Evolutionary conservation across 2,888 invertebrate genomes (phyloP), one percentile per base, ranked within the genome.

Genomic region (Aporophyla lueneburgensis): DNA sequence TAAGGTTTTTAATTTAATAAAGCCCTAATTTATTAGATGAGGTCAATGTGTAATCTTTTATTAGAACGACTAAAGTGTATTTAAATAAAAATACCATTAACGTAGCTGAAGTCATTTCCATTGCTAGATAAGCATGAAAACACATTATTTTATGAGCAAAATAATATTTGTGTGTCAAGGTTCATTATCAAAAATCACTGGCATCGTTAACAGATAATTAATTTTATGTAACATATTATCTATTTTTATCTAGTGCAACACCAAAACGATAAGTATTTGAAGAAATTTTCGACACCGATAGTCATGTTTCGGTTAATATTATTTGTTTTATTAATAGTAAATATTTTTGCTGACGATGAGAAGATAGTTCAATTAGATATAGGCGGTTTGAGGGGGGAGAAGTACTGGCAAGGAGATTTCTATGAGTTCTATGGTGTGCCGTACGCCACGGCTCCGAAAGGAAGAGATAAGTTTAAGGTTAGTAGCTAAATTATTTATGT

Each of bases 341-440:
- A 70, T 83, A 87, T 90, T 70, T 78, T 85, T 74, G 87, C 85
- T 58, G 89, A 90, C 12, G 88, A 91, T 21, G 83, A 78, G 19
- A 93, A 86, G 71, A 83, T 88, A 5, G 93, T 96, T 0, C 69
- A 89, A 2, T 84, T 96, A 51, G 93, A 94, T 40, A 71, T 91
- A 6, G 96, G 96, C 0, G 86, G 81, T 2, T 91, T 96, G 2
- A 86, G 87, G 2, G 96, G 95, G 0, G 90, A 89, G n/a, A 95
- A 95, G 58, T 95, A 92, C 72, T 96, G 96, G 96, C 91, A 94
- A 89, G 96, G 95, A 0, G 95, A 96, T 65, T 95, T 91, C 71
- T 95, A 92, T 85, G 95, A 96, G 74, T 96, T 95, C 72, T 95
- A 90, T 70, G 95, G 96, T 5, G 85, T 96, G 0, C 96, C 96